Conservation (phyloP, 2,797 vertebrate species). For the Ara ararauna region DNA sequence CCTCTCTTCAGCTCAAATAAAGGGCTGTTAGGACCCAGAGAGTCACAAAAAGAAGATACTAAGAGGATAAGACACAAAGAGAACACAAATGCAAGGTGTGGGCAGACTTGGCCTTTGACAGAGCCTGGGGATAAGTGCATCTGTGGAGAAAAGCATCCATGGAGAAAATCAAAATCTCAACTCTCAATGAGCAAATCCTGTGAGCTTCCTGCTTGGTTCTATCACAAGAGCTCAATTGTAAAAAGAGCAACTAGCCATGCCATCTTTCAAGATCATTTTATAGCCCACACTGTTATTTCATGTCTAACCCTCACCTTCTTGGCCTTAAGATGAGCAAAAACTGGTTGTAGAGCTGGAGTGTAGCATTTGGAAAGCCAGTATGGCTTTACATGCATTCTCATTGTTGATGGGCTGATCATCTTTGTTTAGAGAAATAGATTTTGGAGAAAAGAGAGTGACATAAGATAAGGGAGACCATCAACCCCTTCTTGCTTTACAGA, state of each 20-base stretch:
- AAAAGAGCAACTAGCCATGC: neutral
- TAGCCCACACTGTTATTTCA: neutral
- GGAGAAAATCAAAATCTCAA: neutral
- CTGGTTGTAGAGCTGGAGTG: neutral
- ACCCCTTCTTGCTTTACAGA: neutral
- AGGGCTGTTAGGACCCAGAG: neutral
- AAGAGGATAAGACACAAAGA: constrained; percentile 2
- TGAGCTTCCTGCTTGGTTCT: neutral
- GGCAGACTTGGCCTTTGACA: neutral
- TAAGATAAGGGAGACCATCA: neutral
- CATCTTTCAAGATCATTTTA: neutral
- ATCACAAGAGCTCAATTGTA: neutral
- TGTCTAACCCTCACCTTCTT: neutral
- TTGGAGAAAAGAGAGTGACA: neutral
- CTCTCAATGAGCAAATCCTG: neutral
- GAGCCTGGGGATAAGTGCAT: neutral
- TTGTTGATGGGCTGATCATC: neutral
- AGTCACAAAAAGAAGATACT: neutral
- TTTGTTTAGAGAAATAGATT: neutral
- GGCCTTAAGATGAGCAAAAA: neutral
- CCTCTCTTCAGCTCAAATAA: neutral
- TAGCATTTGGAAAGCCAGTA: neutral
- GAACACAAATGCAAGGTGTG: neutral
- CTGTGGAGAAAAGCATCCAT: neutral
- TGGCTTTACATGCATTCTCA: neutral